These are phyloP conservation scores for Himantopus leucocephalus DNA, from an alignment of 2,113 vertebrate genomes.

Conservation along the genomic window DNA sequence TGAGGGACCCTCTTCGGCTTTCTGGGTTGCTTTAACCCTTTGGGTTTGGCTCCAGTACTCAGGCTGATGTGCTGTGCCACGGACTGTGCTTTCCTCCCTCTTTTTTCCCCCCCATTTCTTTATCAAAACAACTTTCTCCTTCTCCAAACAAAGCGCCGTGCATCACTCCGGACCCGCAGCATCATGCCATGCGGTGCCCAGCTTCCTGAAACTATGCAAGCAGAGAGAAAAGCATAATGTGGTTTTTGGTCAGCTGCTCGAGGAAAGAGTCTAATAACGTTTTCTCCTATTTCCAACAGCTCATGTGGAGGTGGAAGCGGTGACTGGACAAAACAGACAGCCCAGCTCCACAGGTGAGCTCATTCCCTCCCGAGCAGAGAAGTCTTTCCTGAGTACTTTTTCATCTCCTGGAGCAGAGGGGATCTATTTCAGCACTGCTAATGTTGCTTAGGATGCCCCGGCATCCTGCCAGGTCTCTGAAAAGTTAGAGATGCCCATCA, in stretches of 20 bases:
- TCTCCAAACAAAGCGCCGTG: fast-evolving
- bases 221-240: not conserved
- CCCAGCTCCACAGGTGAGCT: not conserved
- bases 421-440: not conserved
- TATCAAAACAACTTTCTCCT: not conserved
- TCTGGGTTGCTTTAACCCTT: slow-evolving; percentile 15
- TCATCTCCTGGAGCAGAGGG: not conserved
- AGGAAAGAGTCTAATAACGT: not conserved
- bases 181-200: fast-evolving
- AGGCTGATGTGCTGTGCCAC: not conserved
- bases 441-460: not conserved
- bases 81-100: not conserved
- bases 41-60: not conserved
- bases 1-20: not conserved
- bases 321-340: fast-evolving
- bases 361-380: not conserved
- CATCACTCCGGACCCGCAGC: fast-evolving
- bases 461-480: not conserved
- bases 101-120: not conserved
- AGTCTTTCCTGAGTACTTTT: not conserved
- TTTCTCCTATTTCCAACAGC: not conserved
- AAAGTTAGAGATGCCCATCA: slow-evolving; percentile 2
- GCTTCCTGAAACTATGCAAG: not conserved
- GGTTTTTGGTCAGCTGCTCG: not conserved
- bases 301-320: not conserved